Conservation (phyloP, 2,113 vertebrate genomes). For the Silurus meridionalis region DNA sequence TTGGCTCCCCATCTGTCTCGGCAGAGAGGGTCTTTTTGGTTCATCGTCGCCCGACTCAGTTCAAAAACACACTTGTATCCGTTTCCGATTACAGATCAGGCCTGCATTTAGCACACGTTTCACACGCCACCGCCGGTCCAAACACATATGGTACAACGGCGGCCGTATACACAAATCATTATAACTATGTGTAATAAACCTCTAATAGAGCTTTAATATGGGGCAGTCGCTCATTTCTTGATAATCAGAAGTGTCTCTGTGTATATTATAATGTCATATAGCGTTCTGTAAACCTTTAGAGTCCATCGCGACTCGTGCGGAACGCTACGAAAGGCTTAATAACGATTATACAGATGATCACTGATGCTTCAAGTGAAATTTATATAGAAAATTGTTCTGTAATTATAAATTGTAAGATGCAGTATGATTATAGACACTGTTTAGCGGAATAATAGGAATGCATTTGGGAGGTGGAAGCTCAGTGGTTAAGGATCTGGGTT, state of each 20-base stretch:
- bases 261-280: neutral
- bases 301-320: neutral
- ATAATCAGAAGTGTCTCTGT: neutral
- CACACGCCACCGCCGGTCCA: neutral
- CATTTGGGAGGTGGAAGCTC: no score
- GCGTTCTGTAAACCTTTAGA: neutral
- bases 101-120: neutral
- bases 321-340: neutral
- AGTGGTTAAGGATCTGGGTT: no score
- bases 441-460: no score
- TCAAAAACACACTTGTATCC: constrained; percentile 61
- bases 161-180: neutral
- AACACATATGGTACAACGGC: neutral
- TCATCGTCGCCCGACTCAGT: constrained; percentile 62
- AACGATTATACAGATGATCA: neutral
- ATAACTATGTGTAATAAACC: neutral
- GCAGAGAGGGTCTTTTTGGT: constrained; percentile 61
- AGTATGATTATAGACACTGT: no score
- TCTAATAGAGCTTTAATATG: neutral
- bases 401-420: neutral
- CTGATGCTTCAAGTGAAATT: no score
- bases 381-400: neutral
- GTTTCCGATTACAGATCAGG: constrained; percentile 36
- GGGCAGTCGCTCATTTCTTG: no score
- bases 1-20: constrained; percentile 74